phyloP scores from a whole-genome alignment of 37 sponge, comb jelly and placozoan species.

The Geodia barretti region DNA sequence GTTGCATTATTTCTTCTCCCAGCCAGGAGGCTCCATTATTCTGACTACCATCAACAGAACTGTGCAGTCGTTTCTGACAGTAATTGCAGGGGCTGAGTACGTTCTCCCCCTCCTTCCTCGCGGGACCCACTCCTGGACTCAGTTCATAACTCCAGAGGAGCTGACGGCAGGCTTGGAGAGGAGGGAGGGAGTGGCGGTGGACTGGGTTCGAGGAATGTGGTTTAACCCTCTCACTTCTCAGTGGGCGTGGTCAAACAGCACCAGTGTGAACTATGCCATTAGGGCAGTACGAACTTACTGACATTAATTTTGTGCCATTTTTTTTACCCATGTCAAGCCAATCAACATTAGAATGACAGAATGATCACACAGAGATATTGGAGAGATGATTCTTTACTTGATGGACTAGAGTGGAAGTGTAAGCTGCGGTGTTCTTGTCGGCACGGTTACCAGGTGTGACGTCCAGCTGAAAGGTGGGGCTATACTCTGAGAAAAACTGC shows the following conservation, averaged over 20 bases:
- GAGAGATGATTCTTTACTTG: not conserved
- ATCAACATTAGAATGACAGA: too few relatives aligned
- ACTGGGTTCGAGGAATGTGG: conserved; percentile 23
- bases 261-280: conserved; percentile 46
- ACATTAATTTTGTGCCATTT: not conserved
- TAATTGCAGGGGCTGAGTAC: conserved; percentile 64
- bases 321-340: not conserved
- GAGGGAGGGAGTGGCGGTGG: conserved; percentile 23
- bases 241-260: conserved; percentile 17
- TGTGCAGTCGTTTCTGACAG: conserved; percentile 31
- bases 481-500: conserved; percentile 39
- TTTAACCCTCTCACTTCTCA: conserved; percentile 37
- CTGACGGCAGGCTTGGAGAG: conserved; percentile 22
- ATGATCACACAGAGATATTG: not conserved
- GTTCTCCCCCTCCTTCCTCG: conserved; percentile 31
- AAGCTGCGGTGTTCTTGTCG: conserved; percentile 11
- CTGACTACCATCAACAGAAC: conserved; percentile 72
- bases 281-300: conserved; percentile 4
- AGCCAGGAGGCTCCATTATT: conserved; percentile 58
- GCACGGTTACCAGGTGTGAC: not conserved
- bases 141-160: conserved; percentile 62
- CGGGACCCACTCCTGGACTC: conserved; percentile 72
- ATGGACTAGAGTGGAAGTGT: not conserved
- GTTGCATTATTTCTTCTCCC: not conserved
- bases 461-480: conserved; percentile 42